A percentile compares a stretch with the other conserved stretches of the same genome.
Conservation (phyloP, 2,888 invertebrate species). For the Scelioninae gen. 2 region DNA sequence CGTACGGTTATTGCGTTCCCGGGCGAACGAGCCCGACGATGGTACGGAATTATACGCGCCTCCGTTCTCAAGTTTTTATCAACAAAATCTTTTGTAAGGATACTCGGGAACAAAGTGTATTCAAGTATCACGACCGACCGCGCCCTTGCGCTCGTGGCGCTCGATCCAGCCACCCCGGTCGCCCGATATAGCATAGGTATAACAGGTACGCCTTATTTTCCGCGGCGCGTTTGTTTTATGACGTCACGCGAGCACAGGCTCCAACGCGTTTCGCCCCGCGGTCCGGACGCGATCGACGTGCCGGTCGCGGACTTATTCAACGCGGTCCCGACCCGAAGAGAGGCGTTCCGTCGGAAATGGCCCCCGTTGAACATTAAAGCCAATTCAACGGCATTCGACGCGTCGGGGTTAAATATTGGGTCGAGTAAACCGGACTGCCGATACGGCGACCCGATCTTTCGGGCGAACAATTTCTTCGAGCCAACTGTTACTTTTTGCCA, state of each 20-base stretch:
- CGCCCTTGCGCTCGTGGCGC: constrained; percentile 59
- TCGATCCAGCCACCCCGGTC: constrained; percentile 60
- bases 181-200: constrained; percentile 58
- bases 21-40: constrained; percentile 19
- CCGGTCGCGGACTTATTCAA: too few relatives aligned
- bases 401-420: too few relatives aligned
- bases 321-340: too few relatives aligned
- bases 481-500: too few relatives aligned
- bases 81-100: constrained; percentile 48
- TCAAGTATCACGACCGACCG: constrained; percentile 59
- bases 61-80: constrained; percentile 42
- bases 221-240: constrained; percentile 46
- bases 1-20: too few relatives aligned
- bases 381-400: too few relatives aligned
- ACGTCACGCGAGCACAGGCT: constrained; percentile 12
- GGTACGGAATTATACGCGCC: constrained; percentile 34
- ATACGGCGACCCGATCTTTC: too few relatives aligned
- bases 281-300: too few relatives aligned
- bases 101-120: constrained; percentile 54
- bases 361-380: too few relatives aligned
- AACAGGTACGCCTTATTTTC: constrained; percentile 58
- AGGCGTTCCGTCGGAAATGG: too few relatives aligned
- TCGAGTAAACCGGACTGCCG: too few relatives aligned
- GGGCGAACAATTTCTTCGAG: too few relatives aligned
- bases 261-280: constrained; percentile 13